Conservation (phyloP, 2,888 invertebrate genomes). For the Drosophila koepferae region DNA sequence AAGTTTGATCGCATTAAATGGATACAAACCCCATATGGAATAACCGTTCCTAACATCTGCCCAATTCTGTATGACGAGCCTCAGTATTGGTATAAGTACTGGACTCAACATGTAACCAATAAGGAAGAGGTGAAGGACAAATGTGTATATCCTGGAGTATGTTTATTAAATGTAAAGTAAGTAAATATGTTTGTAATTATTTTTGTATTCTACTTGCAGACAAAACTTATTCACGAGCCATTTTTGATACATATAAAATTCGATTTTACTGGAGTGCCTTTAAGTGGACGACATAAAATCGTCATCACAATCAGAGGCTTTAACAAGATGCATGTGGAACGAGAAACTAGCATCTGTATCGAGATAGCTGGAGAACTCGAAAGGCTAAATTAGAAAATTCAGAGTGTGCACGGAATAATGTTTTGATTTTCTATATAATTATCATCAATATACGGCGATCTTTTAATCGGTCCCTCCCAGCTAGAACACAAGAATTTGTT, state of each 20-base stretch:
- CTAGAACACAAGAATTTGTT: too few species aligned
- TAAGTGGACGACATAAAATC: slow-evolving; percentile 1
- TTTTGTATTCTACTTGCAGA: slow-evolving; percentile 3
- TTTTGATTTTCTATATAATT: too few species aligned
- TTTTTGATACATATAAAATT: neutral
- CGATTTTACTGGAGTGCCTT: neutral
- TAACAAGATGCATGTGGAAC: neutral
- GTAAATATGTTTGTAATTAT: neutral
- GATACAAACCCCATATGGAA: slow-evolving; percentile 9
- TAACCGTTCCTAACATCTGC: neutral
- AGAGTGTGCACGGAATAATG: too few species aligned
- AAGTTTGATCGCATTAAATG: slow-evolving; percentile 32
- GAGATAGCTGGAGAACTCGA: neutral
- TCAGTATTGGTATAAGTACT: slow-evolving; percentile 30
- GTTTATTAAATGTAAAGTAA: neutral
- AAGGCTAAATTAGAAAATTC: neutral
- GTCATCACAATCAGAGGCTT: neutral
- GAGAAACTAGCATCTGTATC: neutral
- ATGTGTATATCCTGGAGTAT: slow-evolving; percentile 35
- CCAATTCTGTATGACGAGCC: slow-evolving; percentile 6
- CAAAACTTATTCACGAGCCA: neutral
- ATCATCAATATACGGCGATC: too few species aligned
- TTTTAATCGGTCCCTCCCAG: too few species aligned
- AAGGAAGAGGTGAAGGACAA: slow-evolving; percentile 7
- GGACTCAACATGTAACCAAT: slow-evolving; percentile 27